A percentile compares a stretch with the other conserved stretches of the same genome.
Conservation (phyloP, 2,888 invertebrate species). For the Lasius fuliginosus region DNA sequence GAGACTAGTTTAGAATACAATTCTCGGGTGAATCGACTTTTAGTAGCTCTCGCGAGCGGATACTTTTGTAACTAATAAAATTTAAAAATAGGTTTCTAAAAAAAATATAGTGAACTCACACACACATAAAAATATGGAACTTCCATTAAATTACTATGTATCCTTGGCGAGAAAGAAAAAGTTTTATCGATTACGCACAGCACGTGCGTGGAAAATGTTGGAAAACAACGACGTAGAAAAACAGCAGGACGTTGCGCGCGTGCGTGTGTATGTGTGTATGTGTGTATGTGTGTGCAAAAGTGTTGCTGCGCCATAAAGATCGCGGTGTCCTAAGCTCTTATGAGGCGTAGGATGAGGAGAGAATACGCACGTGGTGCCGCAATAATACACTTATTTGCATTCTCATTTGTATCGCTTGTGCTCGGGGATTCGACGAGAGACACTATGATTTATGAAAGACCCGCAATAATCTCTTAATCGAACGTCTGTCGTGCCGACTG, state of each 20-base stretch:
- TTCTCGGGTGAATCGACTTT: not conserved
- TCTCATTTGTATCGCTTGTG: constrained; percentile 73
- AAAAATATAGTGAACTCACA: not conserved
- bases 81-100: not conserved
- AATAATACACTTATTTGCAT: constrained; percentile 73
- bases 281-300: not conserved
- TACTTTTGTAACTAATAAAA: not conserved
- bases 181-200: not conserved
- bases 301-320: constrained; percentile 3
- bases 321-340: constrained; percentile 8
- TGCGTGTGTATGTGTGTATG: not conserved
- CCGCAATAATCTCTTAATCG: constrained; percentile 69
- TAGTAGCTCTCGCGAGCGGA: not conserved
- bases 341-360: not conserved
- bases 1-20: not conserved
- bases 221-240: not conserved
- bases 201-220: not conserved
- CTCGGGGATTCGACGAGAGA: constrained; percentile 68
- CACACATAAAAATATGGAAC: not conserved
- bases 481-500: constrained; percentile 59
- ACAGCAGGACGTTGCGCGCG: not conserved
- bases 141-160: not conserved
- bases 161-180: not conserved
- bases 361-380: not conserved
- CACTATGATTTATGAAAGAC: constrained; percentile 75